Base-by-base conservation (phyloP, 2,797 vertebrate species). In the Etheostoma nigrum region DNA sequence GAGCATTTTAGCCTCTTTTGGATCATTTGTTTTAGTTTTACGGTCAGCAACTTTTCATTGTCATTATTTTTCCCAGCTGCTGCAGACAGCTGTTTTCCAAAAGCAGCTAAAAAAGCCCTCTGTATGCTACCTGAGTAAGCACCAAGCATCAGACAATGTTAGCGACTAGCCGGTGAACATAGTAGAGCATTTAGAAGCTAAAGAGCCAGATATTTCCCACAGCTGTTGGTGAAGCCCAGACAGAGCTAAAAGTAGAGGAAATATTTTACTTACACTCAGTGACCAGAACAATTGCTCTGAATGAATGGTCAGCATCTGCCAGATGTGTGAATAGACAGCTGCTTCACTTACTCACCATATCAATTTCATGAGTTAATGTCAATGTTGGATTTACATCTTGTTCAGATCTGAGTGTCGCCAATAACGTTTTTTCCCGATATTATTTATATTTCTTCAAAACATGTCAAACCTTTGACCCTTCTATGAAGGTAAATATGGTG, bases 261-360 rank as follows among this genome's bases (percentile, higher is more conserved):
- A 65, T 47, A 21, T 59, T n/a, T 13, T n/a, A 63, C 21, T 52
- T 30, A 61, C 21, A 47, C 16, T 52, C 19, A 12, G 30, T 36
- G 33, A 47, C 40, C 47, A 67, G 27, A 72, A 53, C n/a, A 59
- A 62, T 7, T 23, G n/a, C n/a, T 27, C 45, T 1, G 4, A 55
- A 21, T 61, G 44, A 62, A 57, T 18, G 42, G 51, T 59, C 36
- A 16, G 25, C 16, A 0, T 58, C 70, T 45, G 1, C 49, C 4
- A 52, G 15, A 63, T 12, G 68, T 67, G 51, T 60, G 54, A 65
- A 55, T 33, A 44, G 52, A 19, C 33, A 57, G 52, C 70, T 52
- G 63, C 36, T 57, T 52, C 0, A 4, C 16, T 9, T 27, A 47
- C 21, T 67, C 23, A 6, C 30, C 19, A 16, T 12, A 59, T 21